Conservation (phyloP, 2,797 vertebrate genomes). For the Ctenosaura bakeri region DNA sequence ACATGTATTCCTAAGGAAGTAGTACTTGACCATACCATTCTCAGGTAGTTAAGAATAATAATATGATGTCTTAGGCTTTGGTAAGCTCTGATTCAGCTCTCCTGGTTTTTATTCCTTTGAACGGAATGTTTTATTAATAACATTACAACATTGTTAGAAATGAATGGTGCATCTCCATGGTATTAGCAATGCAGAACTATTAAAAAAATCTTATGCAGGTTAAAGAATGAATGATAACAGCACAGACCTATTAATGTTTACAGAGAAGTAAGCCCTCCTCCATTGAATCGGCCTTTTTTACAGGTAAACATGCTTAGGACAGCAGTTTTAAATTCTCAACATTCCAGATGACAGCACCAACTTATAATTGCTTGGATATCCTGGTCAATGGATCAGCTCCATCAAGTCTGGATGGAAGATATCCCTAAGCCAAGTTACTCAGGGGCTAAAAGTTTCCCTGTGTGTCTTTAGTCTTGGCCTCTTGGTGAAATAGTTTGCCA, state of each 20-base stretch:
- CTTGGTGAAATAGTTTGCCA: not conserved
- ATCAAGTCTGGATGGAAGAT: not conserved
- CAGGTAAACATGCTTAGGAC: not conserved
- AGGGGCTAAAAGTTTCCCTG: not conserved
- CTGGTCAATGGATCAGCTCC: not conserved
- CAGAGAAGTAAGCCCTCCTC: not conserved
- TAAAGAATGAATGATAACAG: not conserved
- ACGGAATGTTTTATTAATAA: fast-evolving
- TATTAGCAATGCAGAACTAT: fast-evolving
- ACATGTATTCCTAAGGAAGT: fast-evolving
- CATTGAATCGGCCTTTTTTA: not conserved
- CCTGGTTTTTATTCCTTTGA: not conserved
- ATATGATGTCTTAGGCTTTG: not conserved
- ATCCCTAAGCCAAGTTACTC: not conserved
- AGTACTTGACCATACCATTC: not conserved
- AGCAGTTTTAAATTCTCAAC: not conserved
- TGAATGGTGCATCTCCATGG: not conserved
- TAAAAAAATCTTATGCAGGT: not conserved
- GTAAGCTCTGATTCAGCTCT: not conserved
- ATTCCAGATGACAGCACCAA: not conserved
- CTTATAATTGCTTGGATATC: too few relatives aligned
- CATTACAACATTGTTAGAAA: fast-evolving
- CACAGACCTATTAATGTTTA: not conserved
- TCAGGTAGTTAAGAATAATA: slow-evolving; percentile 8
- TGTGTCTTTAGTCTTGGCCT: not conserved